A percentile compares a stretch with the other conserved stretches of the same genome.
phyloP scores from a whole-genome alignment of 1,140 invertebrate genomes.

The Samia ricini region DNA sequence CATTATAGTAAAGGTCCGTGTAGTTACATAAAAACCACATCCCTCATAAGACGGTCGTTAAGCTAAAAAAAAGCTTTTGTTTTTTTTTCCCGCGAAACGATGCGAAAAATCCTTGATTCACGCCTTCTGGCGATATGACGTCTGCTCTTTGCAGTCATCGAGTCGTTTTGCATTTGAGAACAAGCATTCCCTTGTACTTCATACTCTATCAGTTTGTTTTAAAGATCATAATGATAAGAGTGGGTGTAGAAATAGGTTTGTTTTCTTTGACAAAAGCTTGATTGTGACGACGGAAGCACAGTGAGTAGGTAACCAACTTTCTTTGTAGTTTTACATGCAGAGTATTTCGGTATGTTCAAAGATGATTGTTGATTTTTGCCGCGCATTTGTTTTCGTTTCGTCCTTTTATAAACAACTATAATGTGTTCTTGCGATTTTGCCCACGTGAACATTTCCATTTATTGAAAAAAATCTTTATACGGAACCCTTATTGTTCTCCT shows the following conservation, averaged over 20 bases:
- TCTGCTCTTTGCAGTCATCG: slow-evolving; percentile 10
- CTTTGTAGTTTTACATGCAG: slow-evolving; percentile 5
- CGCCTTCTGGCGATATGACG: slow-evolving; percentile 38
- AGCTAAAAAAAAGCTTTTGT: slow-evolving; percentile 26
- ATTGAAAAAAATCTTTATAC: too few relatives aligned
- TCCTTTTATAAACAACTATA: neutral
- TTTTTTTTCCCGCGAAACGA: slow-evolving; percentile 38
- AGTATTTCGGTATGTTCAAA: neutral
- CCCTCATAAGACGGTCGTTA: neutral
- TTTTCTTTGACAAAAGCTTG: slow-evolving; percentile 36
- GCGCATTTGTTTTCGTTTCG: neutral
- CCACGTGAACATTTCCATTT: too few relatives aligned
- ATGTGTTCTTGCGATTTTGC: too few relatives aligned
- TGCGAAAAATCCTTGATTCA: slow-evolving; percentile 46
- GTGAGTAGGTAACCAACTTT: slow-evolving; percentile 18
- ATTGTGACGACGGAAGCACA: slow-evolving; percentile 44
- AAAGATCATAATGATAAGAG: neutral
- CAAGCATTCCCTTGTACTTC: neutral
- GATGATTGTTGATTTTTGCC: neutral
- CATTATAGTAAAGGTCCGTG: neutral
- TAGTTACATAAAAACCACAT: neutral
- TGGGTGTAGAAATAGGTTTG: slow-evolving; percentile 14
- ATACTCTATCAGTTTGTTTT: neutral
- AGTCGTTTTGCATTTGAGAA: neutral
- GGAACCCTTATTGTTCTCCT: too few relatives aligned